Evolutionary conservation across 1,140 invertebrate species (phyloP).

Genomic region (Dendroctonus valens): DNA sequence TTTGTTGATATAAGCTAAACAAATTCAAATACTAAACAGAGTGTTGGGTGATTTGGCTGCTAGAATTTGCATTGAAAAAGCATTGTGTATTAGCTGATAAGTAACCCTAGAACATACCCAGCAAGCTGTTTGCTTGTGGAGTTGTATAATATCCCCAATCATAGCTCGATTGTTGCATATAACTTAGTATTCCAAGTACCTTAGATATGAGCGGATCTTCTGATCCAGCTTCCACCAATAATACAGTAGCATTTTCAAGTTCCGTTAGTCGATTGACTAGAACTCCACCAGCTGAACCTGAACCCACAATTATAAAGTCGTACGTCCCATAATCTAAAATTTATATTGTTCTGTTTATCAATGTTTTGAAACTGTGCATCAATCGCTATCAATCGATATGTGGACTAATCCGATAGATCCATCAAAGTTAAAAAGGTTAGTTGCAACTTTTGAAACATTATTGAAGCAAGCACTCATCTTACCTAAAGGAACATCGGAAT

Average conservation of each 20-base stretch:
- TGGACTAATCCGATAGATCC: too few relatives aligned
- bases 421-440: too few relatives aligned
- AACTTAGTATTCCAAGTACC: constrained; percentile 32
- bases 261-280: constrained; percentile 34
- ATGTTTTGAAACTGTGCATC: too few relatives aligned
- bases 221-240: constrained; percentile 44
- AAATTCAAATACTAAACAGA: background rate
- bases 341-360: too few relatives aligned
- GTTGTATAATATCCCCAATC: constrained; percentile 71
- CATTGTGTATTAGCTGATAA: constrained; percentile 38
- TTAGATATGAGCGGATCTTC: constrained; percentile 32
- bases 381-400: too few relatives aligned
- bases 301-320: constrained; percentile 39
- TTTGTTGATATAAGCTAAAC: constrained; percentile 25
- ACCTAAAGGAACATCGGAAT: too few relatives aligned
- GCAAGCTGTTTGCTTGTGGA: constrained; percentile 21
- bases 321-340: constrained; percentile 30
- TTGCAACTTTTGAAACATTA: too few relatives aligned
- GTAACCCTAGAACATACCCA: constrained; percentile 18
- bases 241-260: constrained; percentile 37
- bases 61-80: background rate
- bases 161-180: constrained; percentile 21
- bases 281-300: constrained; percentile 34
- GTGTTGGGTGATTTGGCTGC: background rate
- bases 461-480: too few relatives aligned